Conservation (phyloP, 2,888 invertebrate species). For the Andrena flavipes region DNA sequence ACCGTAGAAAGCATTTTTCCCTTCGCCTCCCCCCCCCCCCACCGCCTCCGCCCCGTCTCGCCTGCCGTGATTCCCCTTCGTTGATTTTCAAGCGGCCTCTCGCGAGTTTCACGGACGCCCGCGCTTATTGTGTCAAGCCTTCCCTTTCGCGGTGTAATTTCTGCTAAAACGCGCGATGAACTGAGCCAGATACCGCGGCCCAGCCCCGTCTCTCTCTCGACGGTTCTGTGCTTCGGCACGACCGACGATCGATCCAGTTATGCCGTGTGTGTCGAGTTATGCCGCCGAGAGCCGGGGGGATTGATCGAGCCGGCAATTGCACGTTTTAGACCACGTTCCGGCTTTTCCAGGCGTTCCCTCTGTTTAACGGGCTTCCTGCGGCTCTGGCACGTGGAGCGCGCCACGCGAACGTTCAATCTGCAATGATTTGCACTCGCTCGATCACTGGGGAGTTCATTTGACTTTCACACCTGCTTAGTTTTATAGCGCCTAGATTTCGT, state of each 20-base stretch:
- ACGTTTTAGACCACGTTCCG: constrained; percentile 30
- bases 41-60: not conserved
- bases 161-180: constrained; percentile 27
- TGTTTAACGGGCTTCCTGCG: constrained; percentile 14
- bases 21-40: not conserved
- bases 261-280: constrained; percentile 37
- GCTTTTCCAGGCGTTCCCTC: constrained; percentile 39
- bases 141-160: constrained; percentile 38
- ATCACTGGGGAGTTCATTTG: not conserved
- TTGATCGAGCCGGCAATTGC: constrained; percentile 39
- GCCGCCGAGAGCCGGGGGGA: constrained; percentile 26
- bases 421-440: not conserved
- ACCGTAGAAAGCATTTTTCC: constrained; percentile 14
- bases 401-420: not conserved
- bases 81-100: constrained; percentile 20
- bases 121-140: constrained; percentile 34
- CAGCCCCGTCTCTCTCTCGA: not conserved
- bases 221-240: constrained; percentile 18
- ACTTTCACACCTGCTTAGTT: too few species aligned
- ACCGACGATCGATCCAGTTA: constrained; percentile 45
- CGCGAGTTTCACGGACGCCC: constrained; percentile 22
- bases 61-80: too few species aligned
- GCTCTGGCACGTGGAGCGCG: constrained; percentile 1
- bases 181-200: constrained; percentile 24
- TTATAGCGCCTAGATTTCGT: too few species aligned